Conservation (phyloP, 2,888 invertebrate species). For the Poecilus cupreus region DNA sequence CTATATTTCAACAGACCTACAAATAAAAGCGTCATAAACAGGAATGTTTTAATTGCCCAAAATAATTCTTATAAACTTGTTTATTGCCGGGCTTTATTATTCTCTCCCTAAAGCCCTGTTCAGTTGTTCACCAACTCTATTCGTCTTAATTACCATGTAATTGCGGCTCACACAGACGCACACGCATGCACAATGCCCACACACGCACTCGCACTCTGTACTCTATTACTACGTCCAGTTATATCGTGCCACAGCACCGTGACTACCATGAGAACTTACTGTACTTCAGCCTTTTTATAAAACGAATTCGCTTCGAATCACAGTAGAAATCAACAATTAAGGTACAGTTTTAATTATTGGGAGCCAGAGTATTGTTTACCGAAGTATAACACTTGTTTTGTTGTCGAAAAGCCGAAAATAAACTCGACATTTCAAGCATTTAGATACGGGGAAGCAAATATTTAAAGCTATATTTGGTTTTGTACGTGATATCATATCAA, state of each 20-base stretch:
- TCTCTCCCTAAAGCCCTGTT: neutral
- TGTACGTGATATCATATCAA: neutral
- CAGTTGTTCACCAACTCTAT: neutral
- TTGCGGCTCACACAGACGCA: neutral
- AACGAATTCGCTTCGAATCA: slow-evolving; percentile 30
- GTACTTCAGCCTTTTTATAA: slow-evolving; percentile 7
- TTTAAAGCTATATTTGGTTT: neutral
- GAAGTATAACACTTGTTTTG: neutral
- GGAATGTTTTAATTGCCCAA: neutral
- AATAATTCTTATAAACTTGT: neutral
- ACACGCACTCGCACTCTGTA: neutral
- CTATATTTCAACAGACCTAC: neutral
- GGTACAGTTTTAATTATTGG: slow-evolving; percentile 10
- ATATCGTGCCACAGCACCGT: slow-evolving; percentile 9
- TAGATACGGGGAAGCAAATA: neutral
- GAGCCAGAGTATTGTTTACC: neutral
- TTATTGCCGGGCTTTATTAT: neutral
- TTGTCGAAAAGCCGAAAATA: neutral
- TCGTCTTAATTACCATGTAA: slow-evolving; percentile 16
- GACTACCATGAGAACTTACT: slow-evolving; percentile 34
- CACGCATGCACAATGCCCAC: slow-evolving; percentile 14
- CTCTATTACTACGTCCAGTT: slow-evolving; percentile 21
- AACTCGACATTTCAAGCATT: neutral
- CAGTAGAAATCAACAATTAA: slow-evolving; percentile 22
- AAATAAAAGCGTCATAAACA: neutral